Conservation (phyloP, 2,113 vertebrate genomes). For the Gracilinanus agilis region DNA sequence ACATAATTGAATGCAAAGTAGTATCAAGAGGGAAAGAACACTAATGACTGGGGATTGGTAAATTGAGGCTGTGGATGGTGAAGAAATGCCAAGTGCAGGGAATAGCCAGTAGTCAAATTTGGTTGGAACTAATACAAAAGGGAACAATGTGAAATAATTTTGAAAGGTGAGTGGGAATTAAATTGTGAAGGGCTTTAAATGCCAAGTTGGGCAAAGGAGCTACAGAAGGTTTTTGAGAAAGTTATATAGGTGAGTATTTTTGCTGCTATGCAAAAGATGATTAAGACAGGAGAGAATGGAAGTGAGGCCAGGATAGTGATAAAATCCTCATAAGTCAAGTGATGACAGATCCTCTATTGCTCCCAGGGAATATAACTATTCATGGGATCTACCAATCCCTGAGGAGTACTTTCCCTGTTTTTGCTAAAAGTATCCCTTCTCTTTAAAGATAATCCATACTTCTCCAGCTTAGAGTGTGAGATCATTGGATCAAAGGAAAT, state of each 20-base stretch:
- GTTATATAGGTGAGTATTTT: background rate
- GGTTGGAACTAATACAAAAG: background rate
- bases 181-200: background rate
- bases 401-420: no score
- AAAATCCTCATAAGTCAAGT: background rate
- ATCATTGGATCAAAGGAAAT: background rate
- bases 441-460: no score
- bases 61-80: background rate
- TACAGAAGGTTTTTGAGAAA: background rate
- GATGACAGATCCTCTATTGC: background rate
- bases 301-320: background rate
- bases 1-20: background rate
- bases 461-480: background rate
- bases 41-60: background rate
- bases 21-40: background rate
- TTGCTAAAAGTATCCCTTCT: no score
- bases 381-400: no score
- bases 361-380: background rate
- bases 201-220: background rate
- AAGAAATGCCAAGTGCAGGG: background rate
- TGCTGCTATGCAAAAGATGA: background rate
- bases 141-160: background rate
- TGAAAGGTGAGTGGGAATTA: background rate
- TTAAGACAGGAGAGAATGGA: background rate
- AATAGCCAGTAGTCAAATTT: background rate